Evolutionary conservation across 2,113 vertebrate genomes (phyloP), one percentile per base, ranked within the genome.

Genomic region (Atherinomorus stipes): DNA sequence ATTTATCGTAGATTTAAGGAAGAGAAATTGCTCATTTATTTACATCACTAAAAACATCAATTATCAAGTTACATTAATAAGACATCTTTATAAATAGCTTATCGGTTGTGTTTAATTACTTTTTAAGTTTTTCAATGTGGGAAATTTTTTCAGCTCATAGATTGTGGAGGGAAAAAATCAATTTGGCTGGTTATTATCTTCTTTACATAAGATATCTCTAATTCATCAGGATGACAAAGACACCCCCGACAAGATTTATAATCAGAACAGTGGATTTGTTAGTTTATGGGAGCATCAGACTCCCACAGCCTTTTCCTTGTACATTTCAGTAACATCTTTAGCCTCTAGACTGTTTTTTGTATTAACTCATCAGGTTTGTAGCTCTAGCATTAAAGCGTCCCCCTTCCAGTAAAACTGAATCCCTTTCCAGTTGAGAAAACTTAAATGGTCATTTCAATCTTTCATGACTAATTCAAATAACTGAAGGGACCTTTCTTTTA

Each of bases 1-100:
- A 47, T 70, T 74, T 47, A 42, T 50, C 10, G 65, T 65, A 65
- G 28, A 40, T 50, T 42, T 62, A 31, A 25, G 21, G 13, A 13
- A 49, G 19, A 71, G 31, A 56, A 71, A 63, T 37, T 59, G 38
- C 25, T 52, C 23, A 12, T 19, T 61, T 57, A 28, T 54, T 28
- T 53, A 22, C 37, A 34, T n/a, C 44, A 19, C 44, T 47, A 7
- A n/a, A 47, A 47, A n/a, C 44, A 47, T 47, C 15, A 45, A 15
- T 45, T 45, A n/a, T 19, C 44, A 47, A 47, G 18, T 47, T 18
- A n/a, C 44, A 47, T 47, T 47, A 47, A 47, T 47, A 47, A 31
- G 15, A 51, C 7, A 6, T 31, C 31, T 72, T 53, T n/a, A n/a
- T 67, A 13, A 67, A 67, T 71, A 16, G 4, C 52, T 56, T 56